phyloP scores from a whole-genome alignment of 2,797 vertebrate species.

The Ispidina picta region DNA sequence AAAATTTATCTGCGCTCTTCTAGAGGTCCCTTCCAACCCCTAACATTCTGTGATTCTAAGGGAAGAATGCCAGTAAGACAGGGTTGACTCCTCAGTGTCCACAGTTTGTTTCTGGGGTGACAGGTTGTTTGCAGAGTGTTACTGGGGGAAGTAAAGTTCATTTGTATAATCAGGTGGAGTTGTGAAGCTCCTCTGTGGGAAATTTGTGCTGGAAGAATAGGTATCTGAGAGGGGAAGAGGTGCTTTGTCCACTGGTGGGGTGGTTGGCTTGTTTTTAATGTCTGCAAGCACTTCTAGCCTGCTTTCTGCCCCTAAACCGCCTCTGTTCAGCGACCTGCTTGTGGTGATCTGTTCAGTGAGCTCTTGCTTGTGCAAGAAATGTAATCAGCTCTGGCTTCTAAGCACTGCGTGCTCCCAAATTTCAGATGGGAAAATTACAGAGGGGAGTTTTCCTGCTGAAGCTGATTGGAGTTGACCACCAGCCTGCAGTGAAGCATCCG shows the following conservation, averaged over 20 bases:
- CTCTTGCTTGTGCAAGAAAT: not conserved
- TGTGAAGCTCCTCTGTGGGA: not conserved
- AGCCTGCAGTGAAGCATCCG: not conserved
- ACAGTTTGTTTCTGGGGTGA: not conserved
- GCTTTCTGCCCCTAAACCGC: not conserved
- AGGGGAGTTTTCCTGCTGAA: not conserved
- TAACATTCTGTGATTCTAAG: not conserved
- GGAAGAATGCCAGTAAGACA: not conserved
- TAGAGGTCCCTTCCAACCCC: too few species aligned
- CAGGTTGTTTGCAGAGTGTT: not conserved
- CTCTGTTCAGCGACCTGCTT: fast-evolving
- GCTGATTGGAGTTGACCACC: not conserved
- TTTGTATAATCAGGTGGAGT: not conserved
- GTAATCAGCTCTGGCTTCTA: not conserved
- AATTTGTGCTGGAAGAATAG: not conserved
- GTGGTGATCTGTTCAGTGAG: not conserved
- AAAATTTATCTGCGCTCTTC: not conserved
- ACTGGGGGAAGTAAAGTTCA: not conserved
- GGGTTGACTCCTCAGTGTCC: not conserved
- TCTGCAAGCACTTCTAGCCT: not conserved
- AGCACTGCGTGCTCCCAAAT: not conserved
- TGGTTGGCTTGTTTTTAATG: not conserved
- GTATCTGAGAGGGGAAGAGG: not conserved
- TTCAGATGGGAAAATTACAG: not conserved
- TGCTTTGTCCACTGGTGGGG: not conserved